Conservation (phyloP, 2,888 invertebrate species). For the Brenthis hecate region DNA sequence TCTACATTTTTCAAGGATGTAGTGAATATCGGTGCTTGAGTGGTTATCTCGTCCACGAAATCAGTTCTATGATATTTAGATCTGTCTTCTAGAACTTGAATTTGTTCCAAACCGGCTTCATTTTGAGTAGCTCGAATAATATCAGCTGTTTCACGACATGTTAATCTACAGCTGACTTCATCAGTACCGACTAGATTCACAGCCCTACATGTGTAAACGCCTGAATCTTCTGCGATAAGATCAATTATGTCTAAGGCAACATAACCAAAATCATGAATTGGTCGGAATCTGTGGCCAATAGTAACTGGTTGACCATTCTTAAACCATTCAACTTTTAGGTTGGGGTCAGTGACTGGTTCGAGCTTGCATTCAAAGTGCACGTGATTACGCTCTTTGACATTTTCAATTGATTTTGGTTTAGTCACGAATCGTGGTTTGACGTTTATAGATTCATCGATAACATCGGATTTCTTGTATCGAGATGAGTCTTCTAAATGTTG, state of each 20-base stretch:
- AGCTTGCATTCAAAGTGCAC: constrained; percentile 99
- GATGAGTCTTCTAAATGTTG: constrained; percentile 94
- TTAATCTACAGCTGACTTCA: constrained; percentile 89
- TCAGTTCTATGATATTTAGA: constrained; percentile 89
- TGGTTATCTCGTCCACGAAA: constrained; percentile 90
- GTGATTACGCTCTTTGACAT: constrained; percentile 93
- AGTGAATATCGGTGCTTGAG: constrained; percentile 96
- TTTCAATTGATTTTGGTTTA: constrained; percentile 92
- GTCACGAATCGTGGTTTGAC: constrained; percentile 93
- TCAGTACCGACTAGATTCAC: constrained; percentile 94
- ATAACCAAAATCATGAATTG: constrained; percentile 99
- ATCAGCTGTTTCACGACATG: constrained; percentile 89
- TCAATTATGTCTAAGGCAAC: constrained; percentile 98
- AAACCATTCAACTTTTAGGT: constrained; percentile 98
- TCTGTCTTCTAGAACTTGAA: constrained; percentile 93
- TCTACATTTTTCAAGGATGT: constrained; percentile 95
- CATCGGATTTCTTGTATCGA: constrained; percentile 90
- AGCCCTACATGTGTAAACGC: constrained; percentile 96
- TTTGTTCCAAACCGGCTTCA: constrained; percentile 93
- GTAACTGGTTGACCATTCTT: constrained; percentile 97
- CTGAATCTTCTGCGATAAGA: constrained; percentile 97
- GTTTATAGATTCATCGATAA: constrained; percentile 91
- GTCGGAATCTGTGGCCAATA: constrained; percentile 96
- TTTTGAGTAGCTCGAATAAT: constrained; percentile 93
- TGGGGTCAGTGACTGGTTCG: constrained; percentile 97